These are phyloP conservation scores for Spatula clypeata DNA, from an alignment of 2,797 vertebrate genomes.

Conservation along the genomic window DNA sequence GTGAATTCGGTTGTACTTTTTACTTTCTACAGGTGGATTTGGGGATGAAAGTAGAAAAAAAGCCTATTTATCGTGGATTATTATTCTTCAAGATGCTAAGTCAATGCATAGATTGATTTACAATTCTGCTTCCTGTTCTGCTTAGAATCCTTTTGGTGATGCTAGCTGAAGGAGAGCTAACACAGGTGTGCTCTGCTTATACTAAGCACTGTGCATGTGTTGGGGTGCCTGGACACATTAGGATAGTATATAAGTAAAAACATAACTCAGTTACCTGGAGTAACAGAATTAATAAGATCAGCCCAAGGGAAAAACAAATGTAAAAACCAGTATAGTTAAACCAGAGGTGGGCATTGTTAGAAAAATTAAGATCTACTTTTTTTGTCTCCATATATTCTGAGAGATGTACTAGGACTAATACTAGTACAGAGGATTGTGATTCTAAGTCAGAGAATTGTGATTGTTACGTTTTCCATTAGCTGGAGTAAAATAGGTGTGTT, in stretches of 20 bases:
- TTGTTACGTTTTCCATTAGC: not conserved
- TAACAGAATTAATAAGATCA: not conserved
- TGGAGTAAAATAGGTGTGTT: not conserved
- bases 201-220: not conserved
- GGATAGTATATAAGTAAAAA: not conserved
- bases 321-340: not conserved
- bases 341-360: not conserved
- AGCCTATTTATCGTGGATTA: not conserved
- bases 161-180: not conserved
- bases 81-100: not conserved
- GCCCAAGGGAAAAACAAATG: not conserved
- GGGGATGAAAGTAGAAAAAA: not conserved
- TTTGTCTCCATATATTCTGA: not conserved
- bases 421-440: too few relatives aligned
- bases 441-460: not conserved
- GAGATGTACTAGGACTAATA: accelerated
- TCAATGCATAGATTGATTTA: not conserved
- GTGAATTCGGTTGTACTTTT: not conserved
- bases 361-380: not conserved
- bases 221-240: accelerated
- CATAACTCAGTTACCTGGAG: not conserved
- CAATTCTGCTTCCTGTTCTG: not conserved
- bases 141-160: not conserved
- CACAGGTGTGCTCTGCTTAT: not conserved
- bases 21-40: not conserved